Percentiles rank a stretch among this genome's conserved stretches.
These are phyloP conservation scores for Temnothorax longispinosus DNA, from an alignment of 1,140 invertebrate genomes.

Conservation along the genomic window DNA sequence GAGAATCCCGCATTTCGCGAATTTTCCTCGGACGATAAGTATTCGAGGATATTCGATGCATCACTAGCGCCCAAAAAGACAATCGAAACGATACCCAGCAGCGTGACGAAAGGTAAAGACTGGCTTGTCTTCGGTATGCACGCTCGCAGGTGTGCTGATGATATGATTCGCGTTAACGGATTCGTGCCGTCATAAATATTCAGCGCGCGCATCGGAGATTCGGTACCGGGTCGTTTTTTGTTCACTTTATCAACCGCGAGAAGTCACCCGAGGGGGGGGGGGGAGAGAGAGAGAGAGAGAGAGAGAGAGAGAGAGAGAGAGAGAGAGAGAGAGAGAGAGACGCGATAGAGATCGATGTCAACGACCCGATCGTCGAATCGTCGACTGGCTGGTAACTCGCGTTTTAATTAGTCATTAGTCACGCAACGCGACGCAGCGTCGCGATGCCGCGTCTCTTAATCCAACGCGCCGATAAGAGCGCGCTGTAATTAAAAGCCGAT, in stretches of 20 bases:
- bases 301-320: background rate
- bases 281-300: background rate
- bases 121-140: background rate
- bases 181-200: conserved; percentile 42
- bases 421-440: conserved; percentile 19
- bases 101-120: conserved; percentile 22
- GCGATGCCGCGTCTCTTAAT: conserved; percentile 46
- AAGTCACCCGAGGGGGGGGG: background rate
- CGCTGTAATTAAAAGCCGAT: conserved; percentile 60
- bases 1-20: background rate
- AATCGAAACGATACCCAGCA: background rate
- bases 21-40: background rate
- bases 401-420: conserved; percentile 64
- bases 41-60: background rate
- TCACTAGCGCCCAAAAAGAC: background rate
- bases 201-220: background rate
- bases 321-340: background rate
- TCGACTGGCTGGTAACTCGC: conserved; percentile 24
- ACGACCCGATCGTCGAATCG: conserved; percentile 61
- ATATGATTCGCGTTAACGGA: conserved; percentile 33
- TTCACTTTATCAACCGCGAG: conserved; percentile 1
- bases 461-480: conserved; percentile 56
- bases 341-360: conserved; percentile 59
- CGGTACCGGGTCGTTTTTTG: background rate
- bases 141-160: background rate